These are phyloP conservation scores for Crepidodera aurea DNA, from an alignment of 2,888 invertebrate species.

Conservation along the genomic window DNA sequence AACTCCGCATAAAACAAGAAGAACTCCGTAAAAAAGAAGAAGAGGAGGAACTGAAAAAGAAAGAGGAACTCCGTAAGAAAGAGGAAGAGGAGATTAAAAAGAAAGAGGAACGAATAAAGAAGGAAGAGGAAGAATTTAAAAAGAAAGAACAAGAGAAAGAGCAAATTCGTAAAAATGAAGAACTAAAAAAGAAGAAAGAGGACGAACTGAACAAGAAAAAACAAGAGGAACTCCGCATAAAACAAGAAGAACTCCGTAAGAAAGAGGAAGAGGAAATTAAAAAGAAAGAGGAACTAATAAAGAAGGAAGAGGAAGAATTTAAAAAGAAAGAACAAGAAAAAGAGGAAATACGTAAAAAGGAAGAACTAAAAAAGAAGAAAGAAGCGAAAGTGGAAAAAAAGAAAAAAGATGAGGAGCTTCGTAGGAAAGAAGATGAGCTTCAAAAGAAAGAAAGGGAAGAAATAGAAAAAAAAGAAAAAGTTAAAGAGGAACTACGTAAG, in stretches of 20 bases:
- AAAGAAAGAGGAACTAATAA: slow-evolving; percentile 19
- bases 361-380: background rate
- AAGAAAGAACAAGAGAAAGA: slow-evolving; percentile 35
- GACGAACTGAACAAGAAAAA: slow-evolving; percentile 44
- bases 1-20: slow-evolving; percentile 5
- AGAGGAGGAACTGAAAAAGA: slow-evolving; percentile 24
- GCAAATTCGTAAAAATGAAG: slow-evolving; percentile 32
- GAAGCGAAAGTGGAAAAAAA: background rate
- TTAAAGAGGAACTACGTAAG: slow-evolving; percentile 21
- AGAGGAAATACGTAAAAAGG: slow-evolving; percentile 29
- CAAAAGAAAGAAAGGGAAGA: background rate
- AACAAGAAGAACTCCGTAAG: slow-evolving; percentile 31
- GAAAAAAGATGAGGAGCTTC: slow-evolving; percentile 32
- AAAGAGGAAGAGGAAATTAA: slow-evolving; percentile 17
- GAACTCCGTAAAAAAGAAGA: slow-evolving; percentile 29
- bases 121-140: slow-evolving; percentile 26
- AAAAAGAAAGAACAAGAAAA: slow-evolving; percentile 22
- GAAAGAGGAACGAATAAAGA: slow-evolving; percentile 22
- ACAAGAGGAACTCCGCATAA: slow-evolving; percentile 21
- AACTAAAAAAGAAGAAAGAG: slow-evolving; percentile 29
- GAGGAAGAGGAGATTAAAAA: slow-evolving; percentile 27
- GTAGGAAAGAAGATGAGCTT: background rate
- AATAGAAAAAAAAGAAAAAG: slow-evolving; percentile 23
- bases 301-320: slow-evolving; percentile 33
- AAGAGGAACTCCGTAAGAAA: slow-evolving; percentile 11